phyloP scores from a whole-genome alignment of 2,888 invertebrate species.

The Octodonta nipae region DNA sequence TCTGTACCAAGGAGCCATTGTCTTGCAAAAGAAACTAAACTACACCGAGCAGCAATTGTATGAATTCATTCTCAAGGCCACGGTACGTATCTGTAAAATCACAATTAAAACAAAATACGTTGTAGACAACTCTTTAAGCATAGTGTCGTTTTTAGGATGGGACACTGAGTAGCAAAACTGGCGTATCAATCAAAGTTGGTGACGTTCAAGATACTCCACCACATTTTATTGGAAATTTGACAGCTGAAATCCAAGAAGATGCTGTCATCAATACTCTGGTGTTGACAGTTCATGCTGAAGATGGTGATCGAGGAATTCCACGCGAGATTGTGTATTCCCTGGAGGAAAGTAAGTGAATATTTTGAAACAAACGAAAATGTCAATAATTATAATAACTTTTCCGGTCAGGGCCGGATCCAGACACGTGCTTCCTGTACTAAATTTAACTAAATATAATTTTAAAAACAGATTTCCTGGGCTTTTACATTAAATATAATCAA shows the following conservation, averaged over 20 bases:
- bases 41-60: slow-evolving; percentile 67
- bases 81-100: slow-evolving; percentile 42
- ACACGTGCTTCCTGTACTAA: too few relatives aligned
- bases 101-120: background rate
- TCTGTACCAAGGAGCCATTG: slow-evolving; percentile 57
- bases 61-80: slow-evolving; percentile 61
- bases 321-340: slow-evolving; percentile 52
- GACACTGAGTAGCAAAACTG: slow-evolving; percentile 54
- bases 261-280: slow-evolving; percentile 71
- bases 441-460: too few relatives aligned
- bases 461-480: too few relatives aligned
- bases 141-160: slow-evolving; percentile 58
- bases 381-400: background rate
- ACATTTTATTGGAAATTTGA: slow-evolving; percentile 65
- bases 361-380: slow-evolving; percentile 65
- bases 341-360: slow-evolving; percentile 1
- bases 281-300: slow-evolving; percentile 65
- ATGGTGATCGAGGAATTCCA: slow-evolving; percentile 74
- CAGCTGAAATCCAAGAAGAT: slow-evolving; percentile 67
- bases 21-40: slow-evolving; percentile 56
- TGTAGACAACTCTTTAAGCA: too few relatives aligned
- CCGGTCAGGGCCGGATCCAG: too few relatives aligned
- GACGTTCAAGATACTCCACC: slow-evolving; percentile 84
- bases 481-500: too few relatives aligned
- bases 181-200: slow-evolving; percentile 63